These are phyloP conservation scores for Euplagia quadripunctaria DNA, from an alignment of 2,888 invertebrate species.

Conservation along the genomic window DNA sequence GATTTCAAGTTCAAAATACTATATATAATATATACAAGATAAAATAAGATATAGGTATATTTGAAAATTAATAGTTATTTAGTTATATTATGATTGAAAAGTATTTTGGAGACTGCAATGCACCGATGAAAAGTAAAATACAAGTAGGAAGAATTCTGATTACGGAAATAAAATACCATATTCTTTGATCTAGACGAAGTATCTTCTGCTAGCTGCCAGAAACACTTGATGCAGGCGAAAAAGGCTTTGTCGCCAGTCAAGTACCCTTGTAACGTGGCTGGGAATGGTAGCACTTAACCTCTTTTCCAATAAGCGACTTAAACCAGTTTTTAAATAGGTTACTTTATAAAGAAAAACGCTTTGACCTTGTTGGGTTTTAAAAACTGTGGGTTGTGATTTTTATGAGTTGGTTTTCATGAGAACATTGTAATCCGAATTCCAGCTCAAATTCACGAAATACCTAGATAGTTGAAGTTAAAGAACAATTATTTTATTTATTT, in stretches of 20 bases:
- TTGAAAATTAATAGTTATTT: too few relatives aligned
- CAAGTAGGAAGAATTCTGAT: neutral
- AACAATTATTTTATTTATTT: too few relatives aligned
- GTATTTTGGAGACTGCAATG: too few relatives aligned
- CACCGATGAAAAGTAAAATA: neutral
- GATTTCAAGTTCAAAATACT: too few relatives aligned
- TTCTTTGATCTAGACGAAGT: constrained; percentile 34
- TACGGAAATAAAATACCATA: neutral
- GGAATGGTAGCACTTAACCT: constrained; percentile 63
- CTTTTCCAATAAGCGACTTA: constrained; percentile 61
- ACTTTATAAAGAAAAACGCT: constrained; percentile 22
- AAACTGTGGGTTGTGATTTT: neutral
- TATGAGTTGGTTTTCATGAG: neutral
- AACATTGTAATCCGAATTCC: neutral
- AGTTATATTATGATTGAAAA: too few relatives aligned
- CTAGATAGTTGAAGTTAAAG: too few relatives aligned
- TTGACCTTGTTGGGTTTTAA: constrained; percentile 19
- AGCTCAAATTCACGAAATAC: neutral
- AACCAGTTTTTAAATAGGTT: constrained; percentile 63
- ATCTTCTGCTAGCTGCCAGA: constrained; percentile 24
- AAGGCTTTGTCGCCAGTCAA: constrained; percentile 42
- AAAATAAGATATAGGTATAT: too few relatives aligned
- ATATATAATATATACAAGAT: too few relatives aligned
- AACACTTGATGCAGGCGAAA: constrained; percentile 22
- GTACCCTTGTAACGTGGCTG: constrained; percentile 48